These are phyloP conservation scores for Prunella fulvescens DNA, from an alignment of 2,113 vertebrate genomes.

Conservation along the genomic window DNA sequence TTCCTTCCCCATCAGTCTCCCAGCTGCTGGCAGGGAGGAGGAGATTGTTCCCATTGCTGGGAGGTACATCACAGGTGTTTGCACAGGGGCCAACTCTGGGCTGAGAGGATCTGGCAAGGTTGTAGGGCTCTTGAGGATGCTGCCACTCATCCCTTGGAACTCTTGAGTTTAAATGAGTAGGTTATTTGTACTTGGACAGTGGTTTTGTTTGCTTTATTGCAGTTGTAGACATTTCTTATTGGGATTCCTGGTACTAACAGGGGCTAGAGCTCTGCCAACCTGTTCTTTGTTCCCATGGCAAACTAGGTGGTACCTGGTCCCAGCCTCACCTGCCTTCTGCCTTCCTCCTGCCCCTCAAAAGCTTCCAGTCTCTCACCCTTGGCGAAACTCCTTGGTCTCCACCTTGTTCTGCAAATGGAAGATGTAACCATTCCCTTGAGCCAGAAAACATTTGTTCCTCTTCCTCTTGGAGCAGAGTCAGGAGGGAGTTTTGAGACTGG, in stretches of 20 bases:
- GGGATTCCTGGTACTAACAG: not conserved
- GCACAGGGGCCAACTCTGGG: not conserved
- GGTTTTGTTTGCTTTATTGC: not conserved
- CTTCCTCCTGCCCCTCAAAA: not conserved
- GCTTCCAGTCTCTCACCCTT: not conserved
- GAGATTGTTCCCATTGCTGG: not conserved
- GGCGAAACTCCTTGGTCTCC: not conserved
- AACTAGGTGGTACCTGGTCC: not conserved
- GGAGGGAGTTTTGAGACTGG: not conserved
- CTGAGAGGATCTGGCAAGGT: not conserved
- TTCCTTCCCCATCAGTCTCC: not conserved
- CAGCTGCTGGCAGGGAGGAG: not conserved
- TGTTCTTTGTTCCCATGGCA: not conserved
- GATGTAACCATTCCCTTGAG: not conserved
- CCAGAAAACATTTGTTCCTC: not conserved
- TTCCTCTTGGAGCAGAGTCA: not conserved
- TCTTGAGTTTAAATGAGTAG: not conserved
- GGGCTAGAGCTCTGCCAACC: not conserved
- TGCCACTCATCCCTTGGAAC: not conserved
- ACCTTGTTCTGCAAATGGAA: slow-evolving; percentile 16
- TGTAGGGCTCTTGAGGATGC: not conserved
- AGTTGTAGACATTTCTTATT: not conserved
- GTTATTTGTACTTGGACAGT: not conserved
- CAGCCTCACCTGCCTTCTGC: not conserved
- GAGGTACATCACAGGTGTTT: not conserved